Percentiles rank a stretch among this genome's conserved stretches.
Evolutionary conservation across 2,888 invertebrate genomes (phyloP).

Genomic region (Chalcosyrphus nemorum): DNA sequence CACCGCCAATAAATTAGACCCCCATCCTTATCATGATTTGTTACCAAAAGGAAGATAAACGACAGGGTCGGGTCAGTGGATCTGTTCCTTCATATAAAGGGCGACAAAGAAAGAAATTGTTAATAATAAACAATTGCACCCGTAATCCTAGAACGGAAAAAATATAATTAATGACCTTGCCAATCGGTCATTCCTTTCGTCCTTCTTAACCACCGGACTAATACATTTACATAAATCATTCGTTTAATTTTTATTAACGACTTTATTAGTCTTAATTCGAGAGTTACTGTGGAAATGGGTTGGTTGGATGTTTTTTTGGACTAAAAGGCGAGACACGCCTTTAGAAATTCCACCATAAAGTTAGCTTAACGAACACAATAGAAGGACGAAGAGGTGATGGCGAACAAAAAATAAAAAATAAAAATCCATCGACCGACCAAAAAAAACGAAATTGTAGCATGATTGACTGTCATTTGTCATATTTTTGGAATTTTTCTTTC

Average conservation of each 20-base stretch:
- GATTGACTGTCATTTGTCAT: conserved; percentile 82
- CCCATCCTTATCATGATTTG: conserved; percentile 28
- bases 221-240: conserved; percentile 68
- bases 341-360: conserved; percentile 37
- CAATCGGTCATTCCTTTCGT: conserved; percentile 60
- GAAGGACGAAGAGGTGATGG: not conserved
- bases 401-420: not conserved
- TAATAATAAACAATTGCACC: conserved; percentile 35
- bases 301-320: conserved; percentile 12
- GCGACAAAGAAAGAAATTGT: conserved; percentile 45
- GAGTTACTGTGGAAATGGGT: conserved; percentile 11
- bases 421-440: not conserved
- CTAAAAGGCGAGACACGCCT: conserved; percentile 46
- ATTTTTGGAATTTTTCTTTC: conserved; percentile 69
- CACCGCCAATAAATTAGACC: conserved; percentile 20
- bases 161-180: conserved; percentile 53
- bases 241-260: conserved; percentile 70
- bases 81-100: not conserved
- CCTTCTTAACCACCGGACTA: conserved; percentile 16
- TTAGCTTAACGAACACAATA: conserved; percentile 28
- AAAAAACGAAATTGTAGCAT: conserved; percentile 76
- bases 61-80: conserved; percentile 10
- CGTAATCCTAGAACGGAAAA: not conserved
- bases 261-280: conserved; percentile 46
- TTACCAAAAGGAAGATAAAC: conserved; percentile 14